Percentiles rank a stretch among this genome's conserved stretches.
These are phyloP conservation scores for Coendou prehensilis DNA, from an alignment of 2,797 vertebrate genomes.

Conservation along the genomic window DNA sequence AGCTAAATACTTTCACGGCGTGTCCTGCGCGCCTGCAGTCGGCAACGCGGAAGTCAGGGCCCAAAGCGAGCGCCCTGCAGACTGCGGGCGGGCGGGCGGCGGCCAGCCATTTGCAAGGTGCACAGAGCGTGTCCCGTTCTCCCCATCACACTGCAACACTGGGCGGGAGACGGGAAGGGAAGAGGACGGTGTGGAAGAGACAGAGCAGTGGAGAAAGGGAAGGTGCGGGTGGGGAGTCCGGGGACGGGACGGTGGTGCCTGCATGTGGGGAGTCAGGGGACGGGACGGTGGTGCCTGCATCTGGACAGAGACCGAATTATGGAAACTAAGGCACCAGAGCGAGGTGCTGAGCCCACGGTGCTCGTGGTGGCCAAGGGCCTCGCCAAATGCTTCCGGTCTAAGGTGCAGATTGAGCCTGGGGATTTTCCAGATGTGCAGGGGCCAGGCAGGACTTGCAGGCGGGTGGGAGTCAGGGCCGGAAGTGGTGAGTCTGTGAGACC, in stretches of 20 bases:
- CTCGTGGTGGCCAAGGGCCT: not conserved
- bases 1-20: not conserved
- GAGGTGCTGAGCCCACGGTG: not conserved
- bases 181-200: not conserved
- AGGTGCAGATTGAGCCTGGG: not conserved
- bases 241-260: not conserved
- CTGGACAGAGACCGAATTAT: not conserved
- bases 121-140: not conserved
- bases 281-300: not conserved
- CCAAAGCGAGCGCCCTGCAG: not conserved
- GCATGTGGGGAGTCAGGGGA: no score
- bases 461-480: not conserved
- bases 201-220: not conserved
- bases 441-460: no score
- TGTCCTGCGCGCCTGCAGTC: not conserved
- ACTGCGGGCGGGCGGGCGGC: not conserved
- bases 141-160: not conserved
- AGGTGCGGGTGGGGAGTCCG: fast-evolving
- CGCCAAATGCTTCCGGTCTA: not conserved
- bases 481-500: not conserved
- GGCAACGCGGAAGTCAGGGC: not conserved
- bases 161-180: not conserved
- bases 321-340: not conserved
- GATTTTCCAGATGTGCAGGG: no score
- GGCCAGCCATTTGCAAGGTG: not conserved